Percentiles rank a stretch among this genome's conserved stretches.
These are phyloP conservation scores for Micrasema longulum DNA, from an alignment of 1,140 invertebrate genomes.

Conservation along the genomic window DNA sequence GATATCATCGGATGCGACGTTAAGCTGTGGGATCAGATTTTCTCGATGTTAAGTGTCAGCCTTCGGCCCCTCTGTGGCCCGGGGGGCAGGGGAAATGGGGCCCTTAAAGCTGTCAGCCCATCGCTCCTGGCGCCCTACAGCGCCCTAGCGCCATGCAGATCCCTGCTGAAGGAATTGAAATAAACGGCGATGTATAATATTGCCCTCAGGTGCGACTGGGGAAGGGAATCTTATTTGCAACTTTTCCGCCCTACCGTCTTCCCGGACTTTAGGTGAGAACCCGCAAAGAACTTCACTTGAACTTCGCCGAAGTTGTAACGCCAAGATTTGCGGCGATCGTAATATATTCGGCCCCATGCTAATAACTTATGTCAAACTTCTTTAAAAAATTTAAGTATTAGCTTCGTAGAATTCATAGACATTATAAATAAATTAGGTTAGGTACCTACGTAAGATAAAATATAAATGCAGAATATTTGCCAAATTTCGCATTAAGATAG, in stretches of 20 bases:
- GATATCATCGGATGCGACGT: too few relatives aligned
- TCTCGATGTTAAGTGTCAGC: constrained; percentile 10
- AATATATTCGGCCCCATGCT: too few relatives aligned
- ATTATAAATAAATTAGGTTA: too few relatives aligned
- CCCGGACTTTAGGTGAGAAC: background rate
- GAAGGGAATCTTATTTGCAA: constrained; percentile 13
- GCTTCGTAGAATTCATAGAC: too few relatives aligned
- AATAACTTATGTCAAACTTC: too few relatives aligned
- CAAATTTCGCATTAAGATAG: too few relatives aligned
- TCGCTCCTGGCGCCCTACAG: constrained; percentile 20
- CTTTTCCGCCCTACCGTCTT: constrained; percentile 4
- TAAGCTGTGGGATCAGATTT: constrained; percentile 7
- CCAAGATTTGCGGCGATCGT: constrained; percentile 20
- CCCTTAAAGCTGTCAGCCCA: constrained; percentile 37
- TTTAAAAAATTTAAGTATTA: too few relatives aligned
- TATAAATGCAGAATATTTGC: too few relatives aligned
- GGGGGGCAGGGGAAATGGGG: background rate
- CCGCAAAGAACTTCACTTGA: constrained; percentile 4
- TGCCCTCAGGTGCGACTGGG: constrained; percentile 28
- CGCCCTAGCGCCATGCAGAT: constrained; percentile 13
- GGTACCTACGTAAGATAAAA: too few relatives aligned
- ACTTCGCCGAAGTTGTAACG: constrained; percentile 17
- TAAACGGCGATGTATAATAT: constrained; percentile 36
- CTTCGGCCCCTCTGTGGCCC: constrained; percentile 1
- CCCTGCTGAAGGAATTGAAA: constrained; percentile 39